phyloP scores from a whole-genome alignment of 2,113 vertebrate species.

The Entomyzon cyanotis region DNA sequence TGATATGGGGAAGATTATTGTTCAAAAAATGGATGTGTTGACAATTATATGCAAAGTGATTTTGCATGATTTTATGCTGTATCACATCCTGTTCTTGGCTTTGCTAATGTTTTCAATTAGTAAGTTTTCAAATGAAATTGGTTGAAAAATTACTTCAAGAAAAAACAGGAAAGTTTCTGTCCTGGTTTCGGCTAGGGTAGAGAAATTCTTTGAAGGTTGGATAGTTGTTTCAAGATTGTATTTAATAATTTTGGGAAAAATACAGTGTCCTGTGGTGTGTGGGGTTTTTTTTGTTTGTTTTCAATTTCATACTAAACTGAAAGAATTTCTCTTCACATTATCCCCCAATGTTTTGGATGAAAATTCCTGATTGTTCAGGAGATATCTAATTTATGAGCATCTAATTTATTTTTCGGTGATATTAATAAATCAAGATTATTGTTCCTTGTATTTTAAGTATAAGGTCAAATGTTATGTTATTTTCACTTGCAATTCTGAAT shows the following conservation, averaged over 20 bases:
- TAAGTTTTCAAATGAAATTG: background rate
- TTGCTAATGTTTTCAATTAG: background rate
- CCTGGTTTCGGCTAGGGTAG: background rate
- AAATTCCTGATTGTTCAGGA: background rate
- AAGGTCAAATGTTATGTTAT: background rate
- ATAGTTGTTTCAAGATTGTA: background rate
- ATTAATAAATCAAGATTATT: background rate
- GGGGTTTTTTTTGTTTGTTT: background rate
- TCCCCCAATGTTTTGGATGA: fast-evolving
- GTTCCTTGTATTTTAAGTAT: background rate
- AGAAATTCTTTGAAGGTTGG: background rate
- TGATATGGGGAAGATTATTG: background rate
- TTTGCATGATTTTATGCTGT: background rate
- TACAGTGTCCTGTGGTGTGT: background rate
- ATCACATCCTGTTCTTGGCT: background rate
- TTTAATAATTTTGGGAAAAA: background rate
- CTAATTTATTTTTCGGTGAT: background rate
- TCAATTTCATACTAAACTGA: background rate
- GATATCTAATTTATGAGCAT: background rate
- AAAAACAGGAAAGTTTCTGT: background rate
- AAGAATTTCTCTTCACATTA: background rate
- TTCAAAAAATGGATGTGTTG: background rate
- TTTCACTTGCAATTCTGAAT: background rate
- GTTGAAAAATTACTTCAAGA: background rate
- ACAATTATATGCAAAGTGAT: background rate